These are phyloP conservation scores for Sitophilus oryzae DNA, from an alignment of 1,140 invertebrate species.

Conservation along the genomic window DNA sequence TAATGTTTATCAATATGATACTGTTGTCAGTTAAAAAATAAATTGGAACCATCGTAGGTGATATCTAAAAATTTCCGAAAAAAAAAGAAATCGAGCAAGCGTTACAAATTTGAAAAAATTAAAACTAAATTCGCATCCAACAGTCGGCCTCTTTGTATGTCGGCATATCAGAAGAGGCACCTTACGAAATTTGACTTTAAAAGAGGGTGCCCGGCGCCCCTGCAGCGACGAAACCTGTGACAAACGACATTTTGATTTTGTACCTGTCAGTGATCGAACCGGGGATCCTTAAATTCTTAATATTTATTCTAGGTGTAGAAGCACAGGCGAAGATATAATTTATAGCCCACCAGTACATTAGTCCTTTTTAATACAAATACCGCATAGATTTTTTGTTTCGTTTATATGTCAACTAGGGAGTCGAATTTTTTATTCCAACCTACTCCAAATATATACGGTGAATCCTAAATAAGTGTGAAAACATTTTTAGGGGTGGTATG, in stretches of 20 bases:
- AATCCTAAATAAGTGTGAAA: no score
- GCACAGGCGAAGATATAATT: not conserved
- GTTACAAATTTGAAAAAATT: constrained; percentile 24
- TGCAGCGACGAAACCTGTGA: constrained; percentile 15
- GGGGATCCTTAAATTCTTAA: not conserved
- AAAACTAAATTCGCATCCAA: constrained; percentile 22
- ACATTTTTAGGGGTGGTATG: no score
- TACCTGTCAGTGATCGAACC: constrained; percentile 16
- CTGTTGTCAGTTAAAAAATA: no score
- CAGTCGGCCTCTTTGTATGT: constrained; percentile 16
- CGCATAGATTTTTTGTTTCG: no score
- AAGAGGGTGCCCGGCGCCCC: constrained; percentile 19
- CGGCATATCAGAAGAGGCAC: constrained; percentile 17
- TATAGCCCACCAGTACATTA: no score
- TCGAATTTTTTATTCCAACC: no score
- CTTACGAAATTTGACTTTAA: constrained; percentile 16
- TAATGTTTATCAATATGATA: no score
- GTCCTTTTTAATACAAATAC: no score
- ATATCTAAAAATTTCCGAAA: not conserved
- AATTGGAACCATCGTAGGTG: not conserved
- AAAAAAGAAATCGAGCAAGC: constrained; percentile 13
- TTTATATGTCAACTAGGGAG: no score
- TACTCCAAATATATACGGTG: no score
- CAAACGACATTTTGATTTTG: constrained; percentile 24
- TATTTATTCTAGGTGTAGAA: not conserved